phyloP scores from a whole-genome alignment of 1,140 invertebrate genomes.

The Eumeta japonica region DNA sequence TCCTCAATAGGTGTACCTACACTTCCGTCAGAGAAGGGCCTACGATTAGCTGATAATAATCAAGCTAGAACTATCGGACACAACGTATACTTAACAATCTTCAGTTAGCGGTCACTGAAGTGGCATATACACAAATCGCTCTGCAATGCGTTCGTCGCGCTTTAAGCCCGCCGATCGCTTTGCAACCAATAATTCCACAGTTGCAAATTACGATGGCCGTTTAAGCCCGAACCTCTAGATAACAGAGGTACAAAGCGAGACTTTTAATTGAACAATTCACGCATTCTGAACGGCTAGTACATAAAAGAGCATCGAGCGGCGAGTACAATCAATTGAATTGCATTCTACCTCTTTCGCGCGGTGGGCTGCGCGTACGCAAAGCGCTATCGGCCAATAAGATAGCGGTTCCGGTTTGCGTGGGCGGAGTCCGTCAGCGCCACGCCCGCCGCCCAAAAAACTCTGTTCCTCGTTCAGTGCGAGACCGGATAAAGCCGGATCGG shows the following conservation, averaged over 20 bases:
- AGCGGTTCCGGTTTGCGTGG: slow-evolving; percentile 14
- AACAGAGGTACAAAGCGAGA: slow-evolving; percentile 13
- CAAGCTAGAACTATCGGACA: too few relatives aligned
- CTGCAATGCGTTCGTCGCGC: too few relatives aligned
- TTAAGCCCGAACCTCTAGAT: slow-evolving; percentile 11
- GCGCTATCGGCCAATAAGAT: slow-evolving; percentile 31
- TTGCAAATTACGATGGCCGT: slow-evolving; percentile 6
- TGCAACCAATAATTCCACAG: too few relatives aligned
- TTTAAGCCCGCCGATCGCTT: too few relatives aligned
- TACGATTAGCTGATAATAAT: too few relatives aligned
- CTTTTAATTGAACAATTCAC: slow-evolving; percentile 22
- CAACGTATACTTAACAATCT: too few relatives aligned
- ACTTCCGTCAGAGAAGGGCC: too few relatives aligned
- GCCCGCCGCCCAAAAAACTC: slow-evolving; percentile 37
- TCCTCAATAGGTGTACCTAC: too few relatives aligned
- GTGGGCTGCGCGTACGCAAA: slow-evolving; percentile 29
- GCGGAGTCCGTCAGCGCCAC: slow-evolving; percentile 12
- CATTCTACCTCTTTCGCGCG: slow-evolving; percentile 15
- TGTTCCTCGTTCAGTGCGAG: too few relatives aligned
- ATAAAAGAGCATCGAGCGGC: slow-evolving; percentile 16
- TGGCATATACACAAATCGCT: too few relatives aligned
- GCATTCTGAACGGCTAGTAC: slow-evolving; percentile 14
- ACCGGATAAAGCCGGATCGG: too few relatives aligned
- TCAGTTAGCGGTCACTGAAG: too few relatives aligned
- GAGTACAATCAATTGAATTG: slow-evolving; percentile 29